A percentile compares a stretch with the other conserved stretches of the same genome.
Evolutionary conservation across 30 jellyfish, hydroid and myxozoan species (phyloP).

Genomic region (Haliclystus octoradiatus): DNA sequence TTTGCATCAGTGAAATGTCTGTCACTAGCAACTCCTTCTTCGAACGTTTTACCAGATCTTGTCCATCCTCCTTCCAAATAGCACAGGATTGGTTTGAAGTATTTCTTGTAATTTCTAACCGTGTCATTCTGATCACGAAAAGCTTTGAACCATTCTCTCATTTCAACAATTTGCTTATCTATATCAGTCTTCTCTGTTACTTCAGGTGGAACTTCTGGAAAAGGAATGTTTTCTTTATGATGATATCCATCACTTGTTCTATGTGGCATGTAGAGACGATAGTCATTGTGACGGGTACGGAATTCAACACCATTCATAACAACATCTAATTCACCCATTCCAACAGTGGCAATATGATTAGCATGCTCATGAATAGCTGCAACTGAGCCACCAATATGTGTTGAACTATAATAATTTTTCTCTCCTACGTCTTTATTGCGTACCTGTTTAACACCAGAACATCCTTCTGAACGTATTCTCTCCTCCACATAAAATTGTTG

Average conservation of each 20-base stretch:
- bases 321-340: slow-evolving; percentile 79
- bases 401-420: slow-evolving; percentile 40
- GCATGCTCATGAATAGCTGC: slow-evolving; percentile 96
- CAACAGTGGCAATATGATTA: slow-evolving; percentile 62
- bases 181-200: slow-evolving; percentile 7
- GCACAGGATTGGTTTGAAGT: slow-evolving; percentile 78
- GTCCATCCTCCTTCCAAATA: slow-evolving; percentile 97
- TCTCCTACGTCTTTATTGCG: slow-evolving; percentile 47
- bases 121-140: too few relatives aligned
- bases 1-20: slow-evolving; percentile 79
- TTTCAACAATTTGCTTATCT: too few relatives aligned
- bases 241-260: neutral
- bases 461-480: slow-evolving; percentile 72
- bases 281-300: slow-evolving; percentile 90
- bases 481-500: slow-evolving; percentile 74
- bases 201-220: slow-evolving; percentile 79
- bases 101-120: slow-evolving; percentile 54
- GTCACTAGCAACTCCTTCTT: slow-evolving; percentile 85
- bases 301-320: slow-evolving; percentile 93
- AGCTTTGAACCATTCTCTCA: too few relatives aligned
- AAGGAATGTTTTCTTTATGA: slow-evolving; percentile 27
- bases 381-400: slow-evolving; percentile 62
- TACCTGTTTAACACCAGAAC: slow-evolving; percentile 66
- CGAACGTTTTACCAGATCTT: slow-evolving; percentile 37
- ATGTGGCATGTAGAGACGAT: slow-evolving; percentile 74